Evolutionary conservation across 2,888 invertebrate genomes (phyloP), one percentile per base, ranked within the genome.

Genomic region (Agrypnus murinus): DNA sequence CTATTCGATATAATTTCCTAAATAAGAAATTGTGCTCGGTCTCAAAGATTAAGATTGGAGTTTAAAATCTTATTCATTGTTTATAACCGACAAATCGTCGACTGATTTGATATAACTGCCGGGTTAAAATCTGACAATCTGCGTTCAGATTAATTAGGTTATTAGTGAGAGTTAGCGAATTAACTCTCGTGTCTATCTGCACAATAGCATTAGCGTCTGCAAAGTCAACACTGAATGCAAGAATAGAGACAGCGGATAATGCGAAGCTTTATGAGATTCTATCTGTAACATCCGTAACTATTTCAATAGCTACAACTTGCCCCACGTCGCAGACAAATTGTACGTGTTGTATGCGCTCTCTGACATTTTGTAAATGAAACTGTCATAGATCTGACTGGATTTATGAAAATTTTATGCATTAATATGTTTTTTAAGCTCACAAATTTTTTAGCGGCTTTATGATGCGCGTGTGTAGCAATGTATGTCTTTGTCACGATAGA

Each of bases 371-470:
- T 50, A 66, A 66, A 66, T 66, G 66, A 66, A 60, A 59, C 60
- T 50, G 50, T 53, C 50, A 50, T 46, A 60, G 50, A 60, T 66
- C 50, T 66, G 34, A 25, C 48, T 38, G 32, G 48, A 60, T 66
- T 66, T 59, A 66, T 66, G 66, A 66, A 58, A 66, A 59, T 59
- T 65, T 59, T 60, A 66, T 66, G 66, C 59, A 66, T 59, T 66
- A 66, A 66, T 66, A 43, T 66, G 48, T 48, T 65, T 65, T 55
- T 64, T 53, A 55, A 63, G 50, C 50, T 50, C 31, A 14, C 25
- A 43, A 12, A 12, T 43, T 50, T 50, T 50, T 50, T 50, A 19
- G 32, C 50, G 50, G 12, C 10, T 31, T 17, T 9, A 14, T 7
- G 4, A 31, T n/a, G 50, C 50, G 32, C 10, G 48, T 25, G 50